Evolutionary conservation across 2,888 invertebrate genomes (phyloP).

Genomic region (Microdon myrmicae): DNA sequence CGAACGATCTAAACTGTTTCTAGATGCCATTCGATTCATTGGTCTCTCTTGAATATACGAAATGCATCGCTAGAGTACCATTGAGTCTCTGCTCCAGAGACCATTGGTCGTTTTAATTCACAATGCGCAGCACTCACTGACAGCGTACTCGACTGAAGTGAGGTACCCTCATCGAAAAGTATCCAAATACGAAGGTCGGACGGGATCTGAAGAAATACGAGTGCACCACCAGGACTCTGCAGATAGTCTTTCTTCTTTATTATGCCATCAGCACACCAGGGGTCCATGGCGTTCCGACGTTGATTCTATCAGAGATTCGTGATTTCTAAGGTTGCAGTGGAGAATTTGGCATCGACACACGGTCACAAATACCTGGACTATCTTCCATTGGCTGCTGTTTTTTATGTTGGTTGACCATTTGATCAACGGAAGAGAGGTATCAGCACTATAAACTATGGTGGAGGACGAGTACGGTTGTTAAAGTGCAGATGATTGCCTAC

Average conservation of each 20-base stretch:
- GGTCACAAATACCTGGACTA: conserved; percentile 29
- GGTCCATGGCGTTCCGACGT: conserved; percentile 5
- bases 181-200: conserved; percentile 32
- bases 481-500: conserved; percentile 46
- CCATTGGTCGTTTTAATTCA: conserved; percentile 49
- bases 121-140: conserved; percentile 45
- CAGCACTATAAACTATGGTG: too few relatives aligned
- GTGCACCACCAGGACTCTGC: conserved; percentile 18
- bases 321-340: conserved; percentile 36
- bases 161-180: conserved; percentile 47
- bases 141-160: conserved; percentile 15
- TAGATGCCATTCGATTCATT: conserved; percentile 10
- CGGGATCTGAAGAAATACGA: conserved; percentile 26
- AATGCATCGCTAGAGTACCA: conserved; percentile 29
- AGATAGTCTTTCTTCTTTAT: conserved; percentile 43
- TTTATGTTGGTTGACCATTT: conserved; percentile 23
- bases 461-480: conserved; percentile 18
- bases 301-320: conserved; percentile 44
- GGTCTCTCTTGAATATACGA: conserved; percentile 37
- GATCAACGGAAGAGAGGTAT: not conserved
- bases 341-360: conserved; percentile 43
- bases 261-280: conserved; percentile 44
- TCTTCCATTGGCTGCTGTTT: conserved; percentile 13
- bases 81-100: conserved; percentile 28
- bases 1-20: conserved; percentile 44